Base-by-base conservation (phyloP, 2,888 invertebrate genomes). In the Microplitis deprimator region DNA sequence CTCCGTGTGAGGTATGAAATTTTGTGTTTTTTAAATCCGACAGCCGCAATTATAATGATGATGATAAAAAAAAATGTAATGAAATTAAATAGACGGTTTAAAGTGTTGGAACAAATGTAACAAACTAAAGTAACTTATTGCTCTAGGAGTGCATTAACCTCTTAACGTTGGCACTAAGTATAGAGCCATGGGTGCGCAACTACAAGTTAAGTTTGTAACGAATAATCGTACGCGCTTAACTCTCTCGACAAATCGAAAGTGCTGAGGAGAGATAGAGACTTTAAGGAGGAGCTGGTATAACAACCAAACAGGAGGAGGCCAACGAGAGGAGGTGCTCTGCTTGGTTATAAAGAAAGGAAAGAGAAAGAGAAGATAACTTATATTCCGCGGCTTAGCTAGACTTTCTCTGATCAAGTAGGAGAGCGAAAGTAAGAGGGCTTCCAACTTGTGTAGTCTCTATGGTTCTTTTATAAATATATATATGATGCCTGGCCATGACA, bases 121-220 rank as follows among this genome's bases (percentile, higher is more conserved):
- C 62, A n/a, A 16, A 17, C 62, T 17, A 62, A 16, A 65, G 65
- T 16, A 38, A 71, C 71, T 71, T 71, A 85, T 86, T 50, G 17
- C 16, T 87, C 85, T 85, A 85, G 82, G 89, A 89, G 89, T 88
- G 86, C 89, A 87, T 89, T 89, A 88, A 89, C 89, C 89, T 85
- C 85, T 40, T 78, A 75, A 77, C 81, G 84, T 83, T 81, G 86
- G 85, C 83, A 85, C 85, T 84, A 83, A 83, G 82, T 83, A 83
- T 81, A 83, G 82, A 83, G 82, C 79, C 72, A 76, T 75, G 76
- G 75, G 76, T 76, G 73, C 76, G 79, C 78, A 77, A 80, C 77
- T 77, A 77, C 77, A 78, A 77, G 78, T 78, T 76, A 75, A 79
- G 78, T 67, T 77, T 77, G 79, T 77, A 77, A 74, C 79, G 71